Percentiles rank a stretch among this genome's conserved stretches.
These are phyloP conservation scores for Leptobrachium ailaonicum DNA, from an alignment of 2,113 vertebrate genomes.

Conservation along the genomic window DNA sequence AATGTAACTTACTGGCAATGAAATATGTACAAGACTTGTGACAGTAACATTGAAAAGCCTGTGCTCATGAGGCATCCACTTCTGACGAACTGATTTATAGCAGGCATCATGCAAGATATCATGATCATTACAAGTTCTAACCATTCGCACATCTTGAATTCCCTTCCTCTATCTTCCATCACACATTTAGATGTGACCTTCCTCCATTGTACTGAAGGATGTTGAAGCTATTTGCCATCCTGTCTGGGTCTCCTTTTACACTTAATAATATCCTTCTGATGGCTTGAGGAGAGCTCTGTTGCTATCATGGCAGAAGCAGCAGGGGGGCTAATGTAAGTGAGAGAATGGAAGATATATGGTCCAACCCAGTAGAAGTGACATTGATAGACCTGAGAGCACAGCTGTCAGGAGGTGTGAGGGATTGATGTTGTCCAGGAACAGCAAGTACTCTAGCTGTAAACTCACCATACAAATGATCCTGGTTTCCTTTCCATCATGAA, in stretches of 20 bases:
- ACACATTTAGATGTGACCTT: slow-evolving; percentile 36
- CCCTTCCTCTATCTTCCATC: slow-evolving; percentile 10
- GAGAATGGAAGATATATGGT: slow-evolving; percentile 30
- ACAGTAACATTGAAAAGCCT: background rate
- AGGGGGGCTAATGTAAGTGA: slow-evolving; percentile 29
- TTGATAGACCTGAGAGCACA: slow-evolving; percentile 43
- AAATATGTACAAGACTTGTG: background rate
- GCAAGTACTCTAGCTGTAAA: slow-evolving; percentile 28
- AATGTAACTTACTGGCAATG: too few relatives aligned
- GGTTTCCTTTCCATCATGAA: slow-evolving; percentile 41
- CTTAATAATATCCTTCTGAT: slow-evolving; percentile 45
- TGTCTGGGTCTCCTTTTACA: slow-evolving; percentile 41
- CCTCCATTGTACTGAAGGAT: slow-evolving; percentile 22
- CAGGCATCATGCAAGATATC: slow-evolving; percentile 17
- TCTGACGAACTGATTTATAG: slow-evolving; percentile 9
- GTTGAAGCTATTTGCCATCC: slow-evolving; percentile 38
- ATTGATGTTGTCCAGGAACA: slow-evolving; percentile 43
- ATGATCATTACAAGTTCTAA: slow-evolving; percentile 7
- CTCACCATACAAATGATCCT: slow-evolving; percentile 39
- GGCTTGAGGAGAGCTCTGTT: slow-evolving; percentile 26
- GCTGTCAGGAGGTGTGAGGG: slow-evolving; percentile 44
- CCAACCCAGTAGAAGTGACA: slow-evolving; percentile 33
- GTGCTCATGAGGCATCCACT: background rate
- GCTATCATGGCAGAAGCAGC: slow-evolving; percentile 24
- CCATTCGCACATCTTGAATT: background rate